Base-by-base conservation (phyloP, 2,113 vertebrate species). In the Corythornis madagascariensis region DNA sequence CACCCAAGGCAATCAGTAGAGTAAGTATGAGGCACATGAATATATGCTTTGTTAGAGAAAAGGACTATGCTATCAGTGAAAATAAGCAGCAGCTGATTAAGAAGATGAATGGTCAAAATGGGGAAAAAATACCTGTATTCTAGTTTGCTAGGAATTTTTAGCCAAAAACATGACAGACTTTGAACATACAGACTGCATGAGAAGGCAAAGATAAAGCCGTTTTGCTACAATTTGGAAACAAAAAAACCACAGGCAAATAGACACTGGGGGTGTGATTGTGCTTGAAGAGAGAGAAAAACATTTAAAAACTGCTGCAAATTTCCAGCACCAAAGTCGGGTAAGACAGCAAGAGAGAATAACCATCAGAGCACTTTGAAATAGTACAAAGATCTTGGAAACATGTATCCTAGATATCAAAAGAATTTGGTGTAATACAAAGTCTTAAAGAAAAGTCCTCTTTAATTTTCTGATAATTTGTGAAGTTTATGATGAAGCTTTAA, bases 21-120 rank as follows among this genome's bases (percentile, higher is more conserved):
- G 75, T 26, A 93, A 86, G 83, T 31, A 69, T 65, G 57, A 93
- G 72, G 53, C 45, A 15, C 33, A 65, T 91, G 89, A 95, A 89
- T 92, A 42, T 26, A 42, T 5, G 65, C 91, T 94, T 94, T 96
- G 85, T 95, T 89, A 85, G 65, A n/a, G 60, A 77, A 74, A 66
- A 85, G 18, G 60, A 53, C 64, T 56, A 64, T 64, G 52, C 50
- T 77, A 70, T 33, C 52, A 61, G 47, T 6, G 6, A 50, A 90
- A 94, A 66, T 55, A 79, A 53, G 59, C 59, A 72, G 60, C 43
- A 81, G 89, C 40, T 71, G 71, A 86, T 83, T 78, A 70, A 92
- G 70, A 83, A 81, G 78, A 89, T 20, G 67, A 83, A 88, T 81
- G 75, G 63, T 69, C n/a, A 89, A 86, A 92, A 43, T 21, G 29